Conservation (phyloP, 2,113 vertebrate genomes). For the Sphaerodactylus townsendi region DNA sequence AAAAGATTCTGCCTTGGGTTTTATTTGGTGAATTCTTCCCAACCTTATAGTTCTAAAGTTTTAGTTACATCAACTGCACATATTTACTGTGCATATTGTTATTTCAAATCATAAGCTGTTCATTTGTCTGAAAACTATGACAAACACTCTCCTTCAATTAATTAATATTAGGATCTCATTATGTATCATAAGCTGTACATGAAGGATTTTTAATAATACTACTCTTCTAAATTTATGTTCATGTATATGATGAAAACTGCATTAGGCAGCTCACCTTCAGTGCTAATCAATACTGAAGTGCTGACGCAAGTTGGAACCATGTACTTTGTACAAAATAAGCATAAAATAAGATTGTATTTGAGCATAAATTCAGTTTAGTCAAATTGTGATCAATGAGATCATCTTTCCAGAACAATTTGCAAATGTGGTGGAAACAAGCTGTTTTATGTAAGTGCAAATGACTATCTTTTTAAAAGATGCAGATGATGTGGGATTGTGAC, state of each 20-base stretch:
- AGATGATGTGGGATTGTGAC: slow-evolving; percentile 59
- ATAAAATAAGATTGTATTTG: slow-evolving; percentile 5
- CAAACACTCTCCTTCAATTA: neutral
- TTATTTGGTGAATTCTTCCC: neutral
- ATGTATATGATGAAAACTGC: neutral
- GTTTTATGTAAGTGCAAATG: slow-evolving; percentile 39
- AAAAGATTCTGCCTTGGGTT: neutral
- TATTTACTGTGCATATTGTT: neutral
- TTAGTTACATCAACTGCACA: neutral
- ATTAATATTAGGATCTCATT: neutral
- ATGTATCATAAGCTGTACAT: neutral
- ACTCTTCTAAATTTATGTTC: neutral
- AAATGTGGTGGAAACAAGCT: slow-evolving; percentile 26
- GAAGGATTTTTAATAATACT: neutral
- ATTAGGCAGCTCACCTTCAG: neutral
- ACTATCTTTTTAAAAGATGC: slow-evolving; percentile 22
- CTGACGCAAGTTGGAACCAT: neutral
- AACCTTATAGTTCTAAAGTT: neutral
- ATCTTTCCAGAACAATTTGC: slow-evolving; percentile 30
- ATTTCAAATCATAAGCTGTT: neutral
- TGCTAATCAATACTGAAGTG: neutral
- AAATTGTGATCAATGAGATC: slow-evolving; percentile 18
- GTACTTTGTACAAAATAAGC: neutral
- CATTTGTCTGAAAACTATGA: neutral
- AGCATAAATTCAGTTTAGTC: neutral